Base-by-base conservation (phyloP, 2,113 vertebrate genomes). In the Tor tambroides region DNA sequence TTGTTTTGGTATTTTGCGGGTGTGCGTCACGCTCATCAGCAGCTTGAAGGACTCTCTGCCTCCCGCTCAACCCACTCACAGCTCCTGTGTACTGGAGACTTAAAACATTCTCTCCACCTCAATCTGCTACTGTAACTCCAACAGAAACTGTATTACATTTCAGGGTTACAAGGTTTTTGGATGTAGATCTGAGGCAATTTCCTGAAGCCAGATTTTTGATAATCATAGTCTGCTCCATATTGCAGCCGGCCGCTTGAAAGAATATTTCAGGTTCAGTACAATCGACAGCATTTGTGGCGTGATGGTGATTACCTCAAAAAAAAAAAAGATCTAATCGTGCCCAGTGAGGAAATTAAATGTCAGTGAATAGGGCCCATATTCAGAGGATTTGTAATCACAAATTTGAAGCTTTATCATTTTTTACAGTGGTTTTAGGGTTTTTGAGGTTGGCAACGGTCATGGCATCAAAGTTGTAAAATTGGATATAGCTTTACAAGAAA, bases 1-100 rank as follows among this genome's bases (percentile, higher is more conserved):
- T 82, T 82, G 59, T 82, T 82, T 67, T 82, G 80, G 80, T 82
- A 30, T 82, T 67, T 67, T 11, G 26, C 23, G 41, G 61, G 61
- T 30, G 80, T 82, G 80, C 41, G 8, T 82, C 74, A 63, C 9
- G 26, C 75, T 79, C 41, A 30, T 86, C 74, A 35, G 26, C 84
- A 85, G 71, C 21, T 41, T 77, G 72, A 65, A 85, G 56, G 12
- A 59, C 76, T 63, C 43, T 76, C 38, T 30, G 26, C 75, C 61
- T 17, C 74, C 84, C 56, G 21, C 84, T 63, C 74, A 63, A 35
- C 75, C 84, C 84, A 86, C 84, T 79, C 84, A 79, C 56, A 79
- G 56, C 12, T 67, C 41, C 59, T n/a, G 74, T 65, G 38, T 82
- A 23, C 77, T 21, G 38, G 32, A 59, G 30, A 59, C 83, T 63